phyloP scores from a whole-genome alignment of 2,888 invertebrate genomes.

The Azorinus chamasolen region DNA sequence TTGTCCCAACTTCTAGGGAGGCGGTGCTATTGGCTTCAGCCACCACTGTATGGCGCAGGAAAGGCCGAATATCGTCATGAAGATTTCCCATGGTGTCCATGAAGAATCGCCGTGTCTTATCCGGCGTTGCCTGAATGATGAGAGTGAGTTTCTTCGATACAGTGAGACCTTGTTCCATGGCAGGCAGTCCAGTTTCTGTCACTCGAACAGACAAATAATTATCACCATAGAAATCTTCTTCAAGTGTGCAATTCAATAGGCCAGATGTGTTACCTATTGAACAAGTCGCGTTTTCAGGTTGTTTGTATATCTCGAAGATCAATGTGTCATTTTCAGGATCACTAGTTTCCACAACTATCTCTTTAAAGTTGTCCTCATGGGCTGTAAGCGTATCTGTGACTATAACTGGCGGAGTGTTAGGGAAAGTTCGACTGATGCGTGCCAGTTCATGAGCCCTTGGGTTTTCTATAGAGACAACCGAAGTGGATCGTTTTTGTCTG shows the following conservation, averaged over 20 bases:
- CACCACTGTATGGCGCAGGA: constrained; percentile 15
- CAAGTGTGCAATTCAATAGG: constrained; percentile 41
- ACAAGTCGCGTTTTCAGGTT: constrained; percentile 40
- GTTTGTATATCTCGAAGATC: constrained; percentile 39
- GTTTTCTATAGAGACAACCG: neutral
- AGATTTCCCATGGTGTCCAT: constrained; percentile 36
- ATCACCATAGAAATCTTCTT: constrained; percentile 60
- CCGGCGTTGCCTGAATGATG: constrained; percentile 22
- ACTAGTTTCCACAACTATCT: constrained; percentile 21
- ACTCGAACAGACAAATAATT: constrained; percentile 50
- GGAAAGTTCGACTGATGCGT: constrained; percentile 30
- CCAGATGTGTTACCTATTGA: constrained; percentile 52
- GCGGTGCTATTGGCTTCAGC: constrained; percentile 41
- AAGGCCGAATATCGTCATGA: constrained; percentile 34
- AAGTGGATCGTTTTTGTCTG: constrained; percentile 2
- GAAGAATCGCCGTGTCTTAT: constrained; percentile 42
- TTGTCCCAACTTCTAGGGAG: constrained; percentile 27
- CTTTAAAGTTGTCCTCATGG: constrained; percentile 27
- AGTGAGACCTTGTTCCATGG: constrained; percentile 21
- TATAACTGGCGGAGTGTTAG: constrained; percentile 42
- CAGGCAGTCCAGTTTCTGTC: constrained; percentile 44
- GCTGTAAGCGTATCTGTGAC: constrained; percentile 24
- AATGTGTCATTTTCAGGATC: constrained; percentile 65
- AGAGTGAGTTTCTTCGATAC: constrained; percentile 21
- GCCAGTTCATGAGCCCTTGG: constrained; percentile 30